Conservation (phyloP, 2,888 invertebrate genomes). For the Drosophila anceps region DNA sequence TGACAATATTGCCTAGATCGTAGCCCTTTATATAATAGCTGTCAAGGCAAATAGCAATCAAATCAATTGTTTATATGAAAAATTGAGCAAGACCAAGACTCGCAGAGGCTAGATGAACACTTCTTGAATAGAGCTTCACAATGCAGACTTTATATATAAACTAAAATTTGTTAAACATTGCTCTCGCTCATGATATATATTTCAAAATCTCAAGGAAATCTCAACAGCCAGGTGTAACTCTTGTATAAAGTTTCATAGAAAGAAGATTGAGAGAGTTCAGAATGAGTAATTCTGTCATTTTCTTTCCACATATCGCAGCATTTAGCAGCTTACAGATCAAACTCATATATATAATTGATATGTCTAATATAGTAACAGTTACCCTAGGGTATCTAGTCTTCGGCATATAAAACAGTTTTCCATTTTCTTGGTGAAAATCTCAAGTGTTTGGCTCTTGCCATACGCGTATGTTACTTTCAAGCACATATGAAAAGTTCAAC, state of each 20-base stretch:
- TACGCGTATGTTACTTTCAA: neutral
- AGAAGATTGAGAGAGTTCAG: no score
- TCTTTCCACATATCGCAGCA: neutral
- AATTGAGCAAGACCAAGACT: no score
- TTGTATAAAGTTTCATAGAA: no score
- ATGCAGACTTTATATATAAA: no score
- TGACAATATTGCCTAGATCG: neutral
- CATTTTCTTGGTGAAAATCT: conserved; percentile 2
- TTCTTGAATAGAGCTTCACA: no score
- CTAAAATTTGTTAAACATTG: no score
- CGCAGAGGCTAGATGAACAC: no score
- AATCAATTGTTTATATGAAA: neutral
- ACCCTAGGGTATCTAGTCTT: neutral
- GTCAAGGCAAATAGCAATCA: neutral
- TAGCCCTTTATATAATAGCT: neutral
- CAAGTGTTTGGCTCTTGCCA: neutral
- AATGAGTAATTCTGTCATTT: neutral
- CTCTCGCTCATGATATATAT: no score
- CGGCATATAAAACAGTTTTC: neutral
- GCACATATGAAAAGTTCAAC: conserved; percentile 55
- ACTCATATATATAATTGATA: neutral
- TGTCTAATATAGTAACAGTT: neutral
- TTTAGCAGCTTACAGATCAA: neutral
- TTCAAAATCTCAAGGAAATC: no score
- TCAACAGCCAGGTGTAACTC: no score